Evolutionary conservation across 2,797 vertebrate species (phyloP), one percentile per base, ranked within the genome.

Genomic region (Vireo griseus): DNA sequence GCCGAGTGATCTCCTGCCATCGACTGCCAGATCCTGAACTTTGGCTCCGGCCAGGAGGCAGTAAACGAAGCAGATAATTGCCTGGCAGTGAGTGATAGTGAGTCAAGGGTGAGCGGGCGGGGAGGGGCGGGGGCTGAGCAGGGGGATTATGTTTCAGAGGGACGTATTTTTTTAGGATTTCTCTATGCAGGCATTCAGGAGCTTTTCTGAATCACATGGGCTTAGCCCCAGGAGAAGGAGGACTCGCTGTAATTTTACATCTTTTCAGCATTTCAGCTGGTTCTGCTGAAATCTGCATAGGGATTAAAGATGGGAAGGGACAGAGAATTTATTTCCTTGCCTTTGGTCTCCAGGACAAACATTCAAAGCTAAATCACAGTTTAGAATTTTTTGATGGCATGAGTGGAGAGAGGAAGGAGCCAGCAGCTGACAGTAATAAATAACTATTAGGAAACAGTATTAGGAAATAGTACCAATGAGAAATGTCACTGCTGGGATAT

Each of bases 161-260:
- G 85, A 94, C 80, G 75, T 95, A 81, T 86, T 92, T 95, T 95
- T 96, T 92, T 93, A 92, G 94, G 83, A 78, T 92, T 95, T 93
- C 88, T 86, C 93, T 78, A 11, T 92, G 92, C 92, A 78, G 82
- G 92, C 94, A 75, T 72, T 72, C 48, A 17, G 63, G 76, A 91
- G 86, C 73, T 86, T 94, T 95, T 91, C 74, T 81, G 86, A 81
- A 95, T 67, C 88, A 55, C 73, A 50, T 54, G 76, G 65, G 59
- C 50, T 93, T 76, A 79, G 71, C 50, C 61, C 1, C 4, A 75
- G 79, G 66, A 54, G 51, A 5, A 90, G 68, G 68, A 59, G 31
- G 48, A 90, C 31, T 61, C 1, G 1, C 42, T 81, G 87, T 86
- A 80, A 91, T 90, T 96, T 94, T 91, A 92, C 79, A 94, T 68